Base-by-base conservation (phyloP, 1,140 invertebrate genomes). In the Vanessa atalanta region DNA sequence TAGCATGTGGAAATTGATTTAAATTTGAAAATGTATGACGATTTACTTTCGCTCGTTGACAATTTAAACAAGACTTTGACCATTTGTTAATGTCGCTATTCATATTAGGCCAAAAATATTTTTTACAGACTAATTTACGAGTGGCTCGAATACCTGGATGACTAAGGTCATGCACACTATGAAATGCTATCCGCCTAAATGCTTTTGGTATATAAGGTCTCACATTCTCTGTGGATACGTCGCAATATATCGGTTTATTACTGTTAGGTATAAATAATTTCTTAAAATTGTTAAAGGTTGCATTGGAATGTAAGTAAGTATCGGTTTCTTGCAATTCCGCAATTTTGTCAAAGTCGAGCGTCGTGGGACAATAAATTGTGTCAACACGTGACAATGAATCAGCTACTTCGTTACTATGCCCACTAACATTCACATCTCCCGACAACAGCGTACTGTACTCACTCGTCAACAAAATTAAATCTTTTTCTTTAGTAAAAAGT, bases 21-120 rank as follows among this genome's bases (percentile, higher is more conserved):
- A 63, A 15, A 16, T 23, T 57, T 43, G 69, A 65, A 16, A 60
- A 50, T n/a, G 65, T 69, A 50, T 75, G 73, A 12, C 66, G 64
- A 47, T 13, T n/a, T 63, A 79, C 48, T 61, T 76, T 76, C 23
- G 47, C 47, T 53, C 69, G 43, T 60, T 75, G 71, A 55, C 77
- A 79, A n/a, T 65, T 55, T 47, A 73, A 11, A 55, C 77, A 78
- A 20, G 64, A 63, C 65, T 69, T 77, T 11, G 82, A 72, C 82
- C 83, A 89, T 31, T 65, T 51, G 1, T 61, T 63, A 14, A 80
- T 75, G 63, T 92, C 86, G 65, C 75, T 79, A 48, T 82, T 83
- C 53, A 91, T 85, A 1, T 60, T 15, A 2, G 89, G 90, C 91
- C 93, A 93, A 57, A 92, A 83, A 63, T 73, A 93, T 65, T 79